These are phyloP conservation scores for Uloborus diversus DNA, from an alignment of 1,140 invertebrate species.

Conservation along the genomic window DNA sequence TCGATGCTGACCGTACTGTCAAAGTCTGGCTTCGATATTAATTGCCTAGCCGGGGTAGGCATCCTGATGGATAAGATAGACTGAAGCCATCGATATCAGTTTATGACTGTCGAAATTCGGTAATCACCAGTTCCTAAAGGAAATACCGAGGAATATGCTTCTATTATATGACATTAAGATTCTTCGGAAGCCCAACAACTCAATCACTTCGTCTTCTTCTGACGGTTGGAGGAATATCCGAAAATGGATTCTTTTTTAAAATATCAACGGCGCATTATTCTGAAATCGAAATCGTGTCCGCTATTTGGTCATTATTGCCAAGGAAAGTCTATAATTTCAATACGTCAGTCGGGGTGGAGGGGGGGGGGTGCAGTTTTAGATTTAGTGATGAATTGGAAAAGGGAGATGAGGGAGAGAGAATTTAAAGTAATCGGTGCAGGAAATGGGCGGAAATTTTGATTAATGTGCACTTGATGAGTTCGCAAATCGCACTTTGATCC, in stretches of 20 bases:
- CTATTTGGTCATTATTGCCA: neutral
- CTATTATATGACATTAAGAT: neutral
- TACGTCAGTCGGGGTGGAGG: neutral
- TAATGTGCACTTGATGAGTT: slow-evolving; percentile 17
- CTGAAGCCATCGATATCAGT: neutral
- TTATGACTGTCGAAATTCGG: neutral
- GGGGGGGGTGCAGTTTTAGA: neutral
- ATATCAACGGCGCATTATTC: neutral
- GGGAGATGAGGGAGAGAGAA: neutral
- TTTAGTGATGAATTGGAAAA: neutral
- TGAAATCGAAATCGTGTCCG: neutral
- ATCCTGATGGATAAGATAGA: neutral
- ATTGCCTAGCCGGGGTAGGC: too few relatives aligned
- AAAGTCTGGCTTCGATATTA: too few relatives aligned
- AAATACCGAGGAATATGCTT: neutral
- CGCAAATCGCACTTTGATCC: neutral
- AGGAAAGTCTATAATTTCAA: neutral
- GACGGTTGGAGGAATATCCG: neutral
- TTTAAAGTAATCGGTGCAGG: neutral
- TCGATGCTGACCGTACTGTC: too few relatives aligned
- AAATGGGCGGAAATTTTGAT: slow-evolving; percentile 2
- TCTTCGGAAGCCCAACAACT: neutral
- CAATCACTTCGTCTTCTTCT: neutral
- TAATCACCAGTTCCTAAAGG: neutral
- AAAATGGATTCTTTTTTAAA: neutral